A percentile compares a stretch with the other conserved stretches of the same genome.
These are phyloP conservation scores for Nebria brevicollis DNA, from an alignment of 2,888 invertebrate species.

Conservation along the genomic window DNA sequence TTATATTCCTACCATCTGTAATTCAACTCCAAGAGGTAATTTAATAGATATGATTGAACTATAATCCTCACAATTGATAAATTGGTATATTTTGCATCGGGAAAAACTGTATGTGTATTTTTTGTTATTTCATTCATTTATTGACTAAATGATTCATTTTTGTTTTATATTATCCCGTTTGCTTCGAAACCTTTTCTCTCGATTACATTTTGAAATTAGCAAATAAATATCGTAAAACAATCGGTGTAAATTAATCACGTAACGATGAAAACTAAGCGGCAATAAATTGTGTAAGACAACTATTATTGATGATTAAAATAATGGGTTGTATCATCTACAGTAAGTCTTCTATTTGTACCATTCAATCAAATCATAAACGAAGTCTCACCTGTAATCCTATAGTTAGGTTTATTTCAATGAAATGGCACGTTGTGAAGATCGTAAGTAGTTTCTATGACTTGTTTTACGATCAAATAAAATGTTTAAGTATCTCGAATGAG, in stretches of 20 bases:
- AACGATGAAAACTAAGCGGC: not conserved
- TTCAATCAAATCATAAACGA: not conserved
- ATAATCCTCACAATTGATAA: no score
- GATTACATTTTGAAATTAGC: not conserved
- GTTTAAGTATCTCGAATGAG: slow-evolving; percentile 14
- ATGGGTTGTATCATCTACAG: not conserved
- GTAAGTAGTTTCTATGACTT: slow-evolving; percentile 1
- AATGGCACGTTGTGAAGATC: not conserved
- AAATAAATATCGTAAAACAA: not conserved
- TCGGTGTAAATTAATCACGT: not conserved
- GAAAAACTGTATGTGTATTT: no score
- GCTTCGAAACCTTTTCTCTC: not conserved
- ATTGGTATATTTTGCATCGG: no score
- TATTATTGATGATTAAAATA: not conserved
- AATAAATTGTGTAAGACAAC: not conserved
- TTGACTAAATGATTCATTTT: no score
- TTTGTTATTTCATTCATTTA: no score
- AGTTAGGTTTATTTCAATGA: not conserved
- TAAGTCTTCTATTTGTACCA: not conserved
- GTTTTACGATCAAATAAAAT: slow-evolving; percentile 23
- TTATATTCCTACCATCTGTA: no score
- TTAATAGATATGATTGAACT: no score
- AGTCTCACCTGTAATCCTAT: not conserved
- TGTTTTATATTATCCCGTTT: no score
- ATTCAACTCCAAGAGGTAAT: no score